phyloP scores from a whole-genome alignment of 2,113 vertebrate genomes.

The Delphinapterus leucas region DNA sequence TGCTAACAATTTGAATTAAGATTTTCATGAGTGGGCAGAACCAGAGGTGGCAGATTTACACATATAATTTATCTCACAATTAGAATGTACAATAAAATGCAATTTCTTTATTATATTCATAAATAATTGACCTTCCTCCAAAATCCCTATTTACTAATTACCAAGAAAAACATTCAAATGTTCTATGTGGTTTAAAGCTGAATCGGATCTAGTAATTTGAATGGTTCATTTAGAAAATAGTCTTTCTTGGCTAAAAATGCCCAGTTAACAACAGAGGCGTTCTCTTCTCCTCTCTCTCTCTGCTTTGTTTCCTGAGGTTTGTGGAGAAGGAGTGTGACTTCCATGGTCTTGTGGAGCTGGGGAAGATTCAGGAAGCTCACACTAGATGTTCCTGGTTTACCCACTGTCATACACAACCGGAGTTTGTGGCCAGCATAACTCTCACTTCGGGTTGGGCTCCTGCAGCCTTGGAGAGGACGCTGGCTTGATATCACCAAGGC shows the following conservation, averaged over 20 bases:
- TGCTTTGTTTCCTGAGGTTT: not conserved
- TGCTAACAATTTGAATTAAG: not conserved
- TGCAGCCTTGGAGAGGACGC: not conserved
- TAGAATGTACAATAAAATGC: not conserved
- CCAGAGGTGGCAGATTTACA: not conserved
- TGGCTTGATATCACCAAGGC: not conserved
- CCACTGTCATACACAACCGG: no score
- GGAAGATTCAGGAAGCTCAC: not conserved
- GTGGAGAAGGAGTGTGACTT: not conserved
- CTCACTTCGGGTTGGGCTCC: not conserved
- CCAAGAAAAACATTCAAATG: not conserved
- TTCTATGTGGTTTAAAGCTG: not conserved
- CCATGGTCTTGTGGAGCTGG: no score
- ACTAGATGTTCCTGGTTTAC: not conserved
- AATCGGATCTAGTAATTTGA: not conserved
- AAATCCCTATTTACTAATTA: slow-evolving; percentile 38
- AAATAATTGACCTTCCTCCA: not conserved
- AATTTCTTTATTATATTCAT: not conserved
- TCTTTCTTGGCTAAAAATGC: not conserved
- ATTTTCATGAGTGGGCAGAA: not conserved
- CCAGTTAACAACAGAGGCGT: accelerated
- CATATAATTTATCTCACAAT: not conserved
- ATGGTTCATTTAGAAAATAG: not conserved
- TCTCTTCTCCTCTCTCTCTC: not conserved
- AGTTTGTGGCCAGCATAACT: not conserved